These are phyloP conservation scores for Oceanites oceanicus DNA, from an alignment of 2,113 vertebrate genomes.

Conservation along the genomic window DNA sequence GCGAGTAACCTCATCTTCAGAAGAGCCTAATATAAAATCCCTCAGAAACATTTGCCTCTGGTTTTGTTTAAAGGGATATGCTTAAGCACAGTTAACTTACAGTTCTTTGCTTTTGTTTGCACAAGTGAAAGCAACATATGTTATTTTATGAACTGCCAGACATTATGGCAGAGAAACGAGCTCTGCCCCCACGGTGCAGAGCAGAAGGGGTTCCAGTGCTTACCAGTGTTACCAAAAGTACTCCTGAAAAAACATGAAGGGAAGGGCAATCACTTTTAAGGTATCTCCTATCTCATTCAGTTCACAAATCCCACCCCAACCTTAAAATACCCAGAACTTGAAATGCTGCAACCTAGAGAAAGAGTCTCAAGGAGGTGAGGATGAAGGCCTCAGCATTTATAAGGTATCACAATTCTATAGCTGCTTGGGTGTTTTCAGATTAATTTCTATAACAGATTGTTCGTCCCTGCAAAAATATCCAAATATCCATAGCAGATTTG, in stretches of 20 bases:
- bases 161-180: neutral
- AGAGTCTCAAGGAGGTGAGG: neutral
- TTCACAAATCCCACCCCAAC: neutral
- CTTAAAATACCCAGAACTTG: neutral
- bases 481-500: neutral
- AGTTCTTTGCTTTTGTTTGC: neutral
- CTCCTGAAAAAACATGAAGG: neutral
- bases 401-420: neutral
- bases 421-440: neutral
- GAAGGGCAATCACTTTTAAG: neutral
- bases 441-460: neutral
- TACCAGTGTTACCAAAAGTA: neutral
- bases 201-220: neutral
- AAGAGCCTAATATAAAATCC: neutral
- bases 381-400: neutral
- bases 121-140: neutral
- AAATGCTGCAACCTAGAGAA: neutral
- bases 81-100: neutral
- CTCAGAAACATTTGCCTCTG: neutral
- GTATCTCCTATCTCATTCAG: neutral
- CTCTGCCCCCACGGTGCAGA: neutral
- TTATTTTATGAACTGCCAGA: neutral
- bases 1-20: neutral
- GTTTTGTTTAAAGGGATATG: neutral
- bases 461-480: neutral